Base-by-base conservation (phyloP, 1,140 invertebrate genomes). In the Bombus turneri region DNA sequence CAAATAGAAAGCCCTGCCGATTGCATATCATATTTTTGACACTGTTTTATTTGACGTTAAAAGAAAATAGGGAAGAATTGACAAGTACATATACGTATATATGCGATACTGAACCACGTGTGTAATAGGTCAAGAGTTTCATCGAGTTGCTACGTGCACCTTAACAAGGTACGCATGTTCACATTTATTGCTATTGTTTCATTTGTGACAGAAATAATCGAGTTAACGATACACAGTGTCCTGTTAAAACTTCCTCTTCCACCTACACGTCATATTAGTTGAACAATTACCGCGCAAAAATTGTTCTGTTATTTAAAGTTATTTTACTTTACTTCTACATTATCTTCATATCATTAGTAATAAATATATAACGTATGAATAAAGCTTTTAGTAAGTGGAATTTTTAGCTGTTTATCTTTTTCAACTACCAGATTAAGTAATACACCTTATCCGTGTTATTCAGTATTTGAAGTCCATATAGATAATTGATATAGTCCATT, bases 31-130 rank as follows among this genome's bases (percentile, higher is more conserved):
- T 28, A 22, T 69, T 22, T 78, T 43, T 31, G 37, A 43, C 15
- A 1, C 1, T 22, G 3, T 37, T 83, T 28, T 25, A 22, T 77
- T 28, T 34, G 13, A 25, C n/a, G 15, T 68, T 25, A 39, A 39
- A 76, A 47, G 22, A 47, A 34, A 74, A 37, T 6, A 13, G 6
- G 12, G 25, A 68, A 76, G 15, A 66, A 5, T 25, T 25, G 13
- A 18, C 41, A 66, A 22, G 47, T 18, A 28, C 34, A 73, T 62
- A 62, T 0, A 66, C 62, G 9, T 25, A 81, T 73, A 59, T 18
- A 81, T 73, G 69, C n/a, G 53, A 73, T 81, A 81, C 74, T 43
- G 34, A 39, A 72, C 83, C 83, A 85, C 83, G 76, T 72, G 76
- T 41, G 57, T 57, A 80, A 59, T 80, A 72, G 41, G 57, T 83